Percentiles rank a stretch among this genome's conserved stretches.
phyloP scores from a whole-genome alignment of 2,113 vertebrate species.

The Galbula dea region DNA sequence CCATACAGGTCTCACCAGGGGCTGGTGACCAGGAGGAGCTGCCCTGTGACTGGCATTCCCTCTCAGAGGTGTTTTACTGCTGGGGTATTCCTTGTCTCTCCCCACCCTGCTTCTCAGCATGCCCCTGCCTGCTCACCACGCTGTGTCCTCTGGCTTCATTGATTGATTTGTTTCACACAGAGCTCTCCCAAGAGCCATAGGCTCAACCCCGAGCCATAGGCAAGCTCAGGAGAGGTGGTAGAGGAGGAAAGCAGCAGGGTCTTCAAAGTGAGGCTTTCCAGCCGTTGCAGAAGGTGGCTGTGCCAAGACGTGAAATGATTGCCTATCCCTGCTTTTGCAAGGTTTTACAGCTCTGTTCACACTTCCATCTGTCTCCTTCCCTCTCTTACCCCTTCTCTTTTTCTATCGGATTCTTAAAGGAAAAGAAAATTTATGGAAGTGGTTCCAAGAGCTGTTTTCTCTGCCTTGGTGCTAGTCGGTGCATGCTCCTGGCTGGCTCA shows the following conservation, averaged over 20 bases:
- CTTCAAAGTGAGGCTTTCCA: not conserved
- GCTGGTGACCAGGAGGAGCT: not conserved
- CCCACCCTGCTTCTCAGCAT: not conserved
- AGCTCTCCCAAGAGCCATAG: not conserved
- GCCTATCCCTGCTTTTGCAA: not conserved
- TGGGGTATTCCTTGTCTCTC: not conserved
- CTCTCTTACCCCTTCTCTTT: not conserved
- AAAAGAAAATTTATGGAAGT: constrained; percentile 60
- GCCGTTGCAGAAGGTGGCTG: not conserved
- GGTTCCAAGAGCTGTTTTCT: constrained; percentile 58
- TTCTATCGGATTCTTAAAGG: constrained; percentile 39
- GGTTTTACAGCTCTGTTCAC: not conserved
- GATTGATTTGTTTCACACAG: not conserved
- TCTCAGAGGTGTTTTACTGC: not conserved
- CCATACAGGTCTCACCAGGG: rapidly evolving
- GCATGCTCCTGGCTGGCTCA: constrained; percentile 37
- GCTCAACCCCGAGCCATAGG: not conserved
- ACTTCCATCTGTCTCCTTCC: not conserved
- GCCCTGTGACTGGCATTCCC: rapidly evolving
- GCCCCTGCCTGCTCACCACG: not conserved
- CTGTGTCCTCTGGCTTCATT: not conserved
- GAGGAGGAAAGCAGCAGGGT: not conserved
- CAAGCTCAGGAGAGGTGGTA: not conserved
- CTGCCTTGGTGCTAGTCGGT: constrained; percentile 48
- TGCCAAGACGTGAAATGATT: not conserved